Conservation (phyloP, 1,140 invertebrate species). For the Himalopsyche phryganea region DNA sequence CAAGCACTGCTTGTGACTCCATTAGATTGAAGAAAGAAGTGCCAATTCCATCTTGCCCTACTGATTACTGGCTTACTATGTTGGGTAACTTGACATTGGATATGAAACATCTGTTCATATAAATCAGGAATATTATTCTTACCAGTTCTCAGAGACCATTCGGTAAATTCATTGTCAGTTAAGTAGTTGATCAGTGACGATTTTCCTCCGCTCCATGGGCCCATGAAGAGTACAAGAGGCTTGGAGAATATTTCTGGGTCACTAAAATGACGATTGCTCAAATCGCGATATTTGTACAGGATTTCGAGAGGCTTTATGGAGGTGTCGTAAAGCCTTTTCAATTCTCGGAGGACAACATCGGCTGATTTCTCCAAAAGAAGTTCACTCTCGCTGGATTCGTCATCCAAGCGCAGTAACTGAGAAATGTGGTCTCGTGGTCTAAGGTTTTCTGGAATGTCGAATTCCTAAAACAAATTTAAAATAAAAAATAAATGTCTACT, state of each 20-base stretch:
- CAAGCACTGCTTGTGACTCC: too few relatives aligned
- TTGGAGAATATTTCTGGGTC: slow-evolving; percentile 95
- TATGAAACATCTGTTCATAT: too few relatives aligned
- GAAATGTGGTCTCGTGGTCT: slow-evolving; percentile 77
- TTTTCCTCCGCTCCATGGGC: slow-evolving; percentile 94
- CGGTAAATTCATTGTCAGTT: slow-evolving; percentile 79
- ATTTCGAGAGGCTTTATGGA: slow-evolving; percentile 87
- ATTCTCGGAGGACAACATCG: slow-evolving; percentile 74
- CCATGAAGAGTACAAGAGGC: slow-evolving; percentile 88
- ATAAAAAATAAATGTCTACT: slow-evolving; percentile 4
- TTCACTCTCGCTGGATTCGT: slow-evolving; percentile 69
- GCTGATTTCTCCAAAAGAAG: slow-evolving; percentile 68
- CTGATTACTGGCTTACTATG: too few relatives aligned
- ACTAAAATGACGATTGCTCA: slow-evolving; percentile 88
- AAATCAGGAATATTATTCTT: slow-evolving; percentile 37
- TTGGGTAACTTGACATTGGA: too few relatives aligned
- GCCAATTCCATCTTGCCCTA: too few relatives aligned
- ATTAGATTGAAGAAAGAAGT: too few relatives aligned
- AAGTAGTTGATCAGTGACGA: slow-evolving; percentile 93
- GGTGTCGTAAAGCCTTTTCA: slow-evolving; percentile 83
- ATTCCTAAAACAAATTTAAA: slow-evolving; percentile 55
- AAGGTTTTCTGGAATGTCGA: slow-evolving; percentile 71
- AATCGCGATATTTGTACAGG: slow-evolving; percentile 86
- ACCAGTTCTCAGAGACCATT: slow-evolving; percentile 83
- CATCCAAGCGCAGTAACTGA: slow-evolving; percentile 74